These are phyloP conservation scores for Phyllotreta cruciferae DNA, from an alignment of 2,888 invertebrate species.

Conservation along the genomic window DNA sequence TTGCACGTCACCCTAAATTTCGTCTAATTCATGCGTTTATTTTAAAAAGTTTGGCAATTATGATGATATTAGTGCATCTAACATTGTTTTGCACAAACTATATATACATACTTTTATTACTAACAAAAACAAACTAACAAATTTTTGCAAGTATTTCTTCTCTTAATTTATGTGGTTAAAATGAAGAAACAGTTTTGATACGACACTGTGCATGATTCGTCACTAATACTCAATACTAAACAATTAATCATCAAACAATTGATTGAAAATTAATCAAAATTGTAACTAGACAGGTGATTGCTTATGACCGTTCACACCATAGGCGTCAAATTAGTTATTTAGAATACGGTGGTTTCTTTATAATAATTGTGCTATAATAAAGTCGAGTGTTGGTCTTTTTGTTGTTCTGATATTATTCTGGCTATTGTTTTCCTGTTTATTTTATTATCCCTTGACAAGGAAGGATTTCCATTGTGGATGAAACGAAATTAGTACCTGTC, in stretches of 20 bases:
- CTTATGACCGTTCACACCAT: conserved; percentile 60
- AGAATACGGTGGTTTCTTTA: conserved; percentile 49
- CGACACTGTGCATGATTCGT: conserved; percentile 44
- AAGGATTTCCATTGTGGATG: conserved; percentile 25
- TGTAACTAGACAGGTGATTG: conserved; percentile 63
- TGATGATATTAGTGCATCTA: too few relatives aligned
- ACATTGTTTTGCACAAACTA: too few relatives aligned
- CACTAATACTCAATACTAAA: conserved; percentile 50
- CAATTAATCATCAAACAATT: conserved; percentile 61
- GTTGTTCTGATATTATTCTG: conserved; percentile 31
- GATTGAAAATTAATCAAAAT: conserved; percentile 63
- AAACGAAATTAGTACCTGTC: conserved; percentile 25
- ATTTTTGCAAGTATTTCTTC: neutral
- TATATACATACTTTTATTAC: too few relatives aligned
- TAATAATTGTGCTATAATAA: conserved; percentile 47
- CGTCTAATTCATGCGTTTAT: too few relatives aligned
- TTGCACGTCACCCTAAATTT: too few relatives aligned
- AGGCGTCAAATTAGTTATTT: conserved; percentile 60
- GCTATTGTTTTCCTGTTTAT: conserved; percentile 41
- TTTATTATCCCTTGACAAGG: conserved; percentile 24
- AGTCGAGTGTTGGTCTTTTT: conserved; percentile 27
- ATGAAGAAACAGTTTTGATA: neutral
- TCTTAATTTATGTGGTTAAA: neutral
- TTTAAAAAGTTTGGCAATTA: too few relatives aligned
- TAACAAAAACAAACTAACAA: too few relatives aligned